Conservation (phyloP, 1,140 invertebrate genomes). For the Eriocheir sinensis region DNA sequence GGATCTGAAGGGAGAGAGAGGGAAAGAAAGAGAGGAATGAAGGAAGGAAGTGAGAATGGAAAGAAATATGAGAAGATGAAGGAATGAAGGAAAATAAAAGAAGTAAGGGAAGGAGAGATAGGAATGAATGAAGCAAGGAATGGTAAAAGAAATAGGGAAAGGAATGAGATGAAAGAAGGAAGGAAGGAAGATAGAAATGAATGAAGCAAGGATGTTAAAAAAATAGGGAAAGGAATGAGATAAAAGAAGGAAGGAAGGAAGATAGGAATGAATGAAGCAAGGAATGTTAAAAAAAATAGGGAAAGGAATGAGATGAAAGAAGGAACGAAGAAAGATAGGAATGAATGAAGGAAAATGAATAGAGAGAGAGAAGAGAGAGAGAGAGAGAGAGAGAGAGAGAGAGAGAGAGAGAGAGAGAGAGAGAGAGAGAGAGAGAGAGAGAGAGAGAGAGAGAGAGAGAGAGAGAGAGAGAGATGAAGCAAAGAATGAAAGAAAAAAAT, state of each 20-base stretch:
- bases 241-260: not conserved
- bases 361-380: not conserved
- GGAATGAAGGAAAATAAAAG: not conserved
- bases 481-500: too few relatives aligned
- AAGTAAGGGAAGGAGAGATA: not conserved
- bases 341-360: not conserved
- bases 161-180: not conserved
- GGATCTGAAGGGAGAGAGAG: not conserved
- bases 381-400: not conserved
- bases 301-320: not conserved
- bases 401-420: too few relatives aligned
- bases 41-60: not conserved
- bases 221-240: not conserved
- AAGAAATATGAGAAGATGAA: not conserved
- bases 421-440: too few relatives aligned
- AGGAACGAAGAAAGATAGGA: not conserved
- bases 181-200: not conserved
- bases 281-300: not conserved
- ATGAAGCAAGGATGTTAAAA: too few relatives aligned
- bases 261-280: not conserved
- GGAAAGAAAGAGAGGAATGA: not conserved
- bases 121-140: not conserved
- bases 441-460: too few relatives aligned
- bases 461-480: too few relatives aligned
- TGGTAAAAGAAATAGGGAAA: not conserved